These are phyloP conservation scores for Anthoscopus minutus DNA, from an alignment of 2,113 vertebrate genomes.

Conservation along the genomic window DNA sequence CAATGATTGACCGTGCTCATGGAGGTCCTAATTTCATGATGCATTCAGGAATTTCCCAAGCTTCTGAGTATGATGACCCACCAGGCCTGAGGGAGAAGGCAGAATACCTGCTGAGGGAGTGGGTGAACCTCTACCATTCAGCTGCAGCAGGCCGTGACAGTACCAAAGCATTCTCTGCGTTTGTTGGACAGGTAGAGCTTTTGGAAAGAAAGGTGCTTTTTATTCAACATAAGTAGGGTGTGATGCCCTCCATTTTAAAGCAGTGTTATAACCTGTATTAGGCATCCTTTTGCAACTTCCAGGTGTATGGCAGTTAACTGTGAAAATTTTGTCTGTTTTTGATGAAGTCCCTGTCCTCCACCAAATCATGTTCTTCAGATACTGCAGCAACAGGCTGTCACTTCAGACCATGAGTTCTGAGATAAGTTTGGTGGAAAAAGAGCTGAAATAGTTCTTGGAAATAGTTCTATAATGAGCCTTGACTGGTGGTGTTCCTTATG, in stretches of 20 bases:
- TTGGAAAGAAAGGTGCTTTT: slow-evolving; percentile 84
- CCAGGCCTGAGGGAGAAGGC: slow-evolving; percentile 97
- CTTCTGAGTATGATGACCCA: slow-evolving; percentile 96
- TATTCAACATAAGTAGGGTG: slow-evolving; percentile 76
- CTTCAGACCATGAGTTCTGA: not conserved
- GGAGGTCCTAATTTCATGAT: slow-evolving; percentile 99
- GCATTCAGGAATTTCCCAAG: slow-evolving; percentile 98
- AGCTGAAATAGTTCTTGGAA: not conserved
- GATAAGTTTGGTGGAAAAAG: not conserved
- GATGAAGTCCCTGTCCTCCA: not conserved
- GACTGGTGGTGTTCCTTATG: not conserved
- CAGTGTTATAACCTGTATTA: slow-evolving; percentile 53
- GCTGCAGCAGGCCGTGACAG: slow-evolving; percentile 96
- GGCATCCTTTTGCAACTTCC: not conserved
- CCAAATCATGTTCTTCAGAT: not conserved
- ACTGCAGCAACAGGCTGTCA: not conserved
- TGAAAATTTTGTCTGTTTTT: not conserved
- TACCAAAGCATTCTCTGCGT: slow-evolving; percentile 99
- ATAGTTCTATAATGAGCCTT: not conserved
- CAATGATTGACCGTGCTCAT: slow-evolving; percentile 97
- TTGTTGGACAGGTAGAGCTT: slow-evolving; percentile 96
- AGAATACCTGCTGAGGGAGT: slow-evolving; percentile 95
- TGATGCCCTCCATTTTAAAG: slow-evolving; percentile 65
- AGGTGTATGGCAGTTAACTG: not conserved
- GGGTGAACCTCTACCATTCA: slow-evolving; percentile 99